These are phyloP conservation scores for Chiroxiphia lanceolata DNA, from an alignment of 2,797 vertebrate species.

Conservation along the genomic window DNA sequence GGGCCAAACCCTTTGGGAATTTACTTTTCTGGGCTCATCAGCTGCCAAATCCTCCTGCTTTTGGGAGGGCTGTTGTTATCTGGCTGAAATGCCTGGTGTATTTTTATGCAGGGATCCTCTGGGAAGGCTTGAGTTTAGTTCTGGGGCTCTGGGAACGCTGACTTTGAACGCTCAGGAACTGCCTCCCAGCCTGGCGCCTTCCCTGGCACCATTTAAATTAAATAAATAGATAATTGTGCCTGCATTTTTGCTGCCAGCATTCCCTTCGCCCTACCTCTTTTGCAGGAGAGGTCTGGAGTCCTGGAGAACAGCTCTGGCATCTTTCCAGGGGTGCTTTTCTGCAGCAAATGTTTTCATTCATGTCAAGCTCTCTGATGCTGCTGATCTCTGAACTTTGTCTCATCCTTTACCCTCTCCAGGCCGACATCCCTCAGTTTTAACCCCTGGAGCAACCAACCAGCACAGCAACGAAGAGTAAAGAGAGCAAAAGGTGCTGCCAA, in stretches of 20 bases:
- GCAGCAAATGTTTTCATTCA: not conserved
- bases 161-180: not conserved
- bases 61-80: not conserved
- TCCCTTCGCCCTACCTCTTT: not conserved
- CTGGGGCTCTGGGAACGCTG: not conserved
- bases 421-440: not conserved
- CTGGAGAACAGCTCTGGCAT: not conserved
- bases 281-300: not conserved
- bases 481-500: not conserved
- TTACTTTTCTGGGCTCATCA: not conserved
- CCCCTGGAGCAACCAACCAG: no score
- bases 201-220: not conserved
- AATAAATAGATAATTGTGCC: not conserved
- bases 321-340: not conserved
- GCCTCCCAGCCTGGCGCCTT: not conserved
- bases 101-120: not conserved
- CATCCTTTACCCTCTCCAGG: not conserved
- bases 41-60: not conserved
- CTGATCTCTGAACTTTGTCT: not conserved
- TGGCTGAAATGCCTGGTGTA: not conserved
- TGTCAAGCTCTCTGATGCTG: not conserved
- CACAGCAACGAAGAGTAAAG: fast-evolving
- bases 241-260: not conserved
- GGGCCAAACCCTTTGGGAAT: not conserved
- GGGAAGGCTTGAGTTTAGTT: not conserved